A percentile compares a stretch with the other conserved stretches of the same genome.
Conservation (phyloP, 2,797 vertebrate genomes). For the Lateolabrax maculatus region DNA sequence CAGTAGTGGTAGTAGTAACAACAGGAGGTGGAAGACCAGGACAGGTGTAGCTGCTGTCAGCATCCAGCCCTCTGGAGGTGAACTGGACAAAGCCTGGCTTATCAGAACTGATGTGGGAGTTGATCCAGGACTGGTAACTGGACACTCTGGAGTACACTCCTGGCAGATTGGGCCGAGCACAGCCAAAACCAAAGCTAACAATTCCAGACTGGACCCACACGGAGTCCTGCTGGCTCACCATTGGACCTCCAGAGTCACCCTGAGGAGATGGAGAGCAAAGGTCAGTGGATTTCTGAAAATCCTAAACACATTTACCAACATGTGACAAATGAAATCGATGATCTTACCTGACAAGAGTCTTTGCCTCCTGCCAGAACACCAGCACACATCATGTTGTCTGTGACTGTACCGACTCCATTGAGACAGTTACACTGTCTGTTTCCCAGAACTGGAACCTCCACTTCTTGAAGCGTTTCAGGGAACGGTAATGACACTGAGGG, state of each 20-base stretch:
- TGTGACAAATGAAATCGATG: not conserved
- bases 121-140: constrained; percentile 71
- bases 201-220: constrained; percentile 75
- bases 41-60: constrained; percentile 61
- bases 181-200: constrained; percentile 70
- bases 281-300: not conserved
- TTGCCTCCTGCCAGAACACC: constrained; percentile 71
- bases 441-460: constrained; percentile 71
- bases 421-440: constrained; percentile 69
- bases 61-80: constrained; percentile 54
- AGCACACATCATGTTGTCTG: constrained; percentile 80
- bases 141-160: constrained; percentile 76
- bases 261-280: constrained; percentile 4
- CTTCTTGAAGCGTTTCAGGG: constrained; percentile 77
- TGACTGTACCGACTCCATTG: constrained; percentile 35
- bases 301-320: not conserved
- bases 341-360: constrained; percentile 75
- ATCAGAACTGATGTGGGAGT: constrained; percentile 55
- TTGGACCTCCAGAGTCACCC: constrained; percentile 67
- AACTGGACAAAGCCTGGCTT: constrained; percentile 70
- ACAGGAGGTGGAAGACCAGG: constrained; percentile 22
- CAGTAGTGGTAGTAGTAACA: not conserved
- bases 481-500: constrained; percentile 51
- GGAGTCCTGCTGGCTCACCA: constrained; percentile 59
- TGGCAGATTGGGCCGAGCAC: constrained; percentile 61